Evolutionary conservation across 2,888 invertebrate genomes (phyloP), one percentile per base, ranked within the genome.

Genomic region (Xanthia icteritia): DNA sequence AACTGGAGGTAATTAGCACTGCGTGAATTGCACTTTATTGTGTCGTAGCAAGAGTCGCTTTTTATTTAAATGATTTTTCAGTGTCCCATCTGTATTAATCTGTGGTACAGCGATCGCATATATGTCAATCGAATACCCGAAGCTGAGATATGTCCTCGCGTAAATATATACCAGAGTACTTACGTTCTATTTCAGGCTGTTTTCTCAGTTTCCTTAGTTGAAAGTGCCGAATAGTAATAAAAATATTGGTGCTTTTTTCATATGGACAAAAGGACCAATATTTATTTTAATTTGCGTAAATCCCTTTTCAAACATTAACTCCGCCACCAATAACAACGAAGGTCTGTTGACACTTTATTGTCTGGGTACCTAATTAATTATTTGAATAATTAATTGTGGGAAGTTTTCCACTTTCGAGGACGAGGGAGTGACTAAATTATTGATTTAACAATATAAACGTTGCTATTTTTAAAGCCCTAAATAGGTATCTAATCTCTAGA

Each of bases 121-220:
- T 17, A 72, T 79, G 79, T 79, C 81, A 83, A 72, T 83, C 67
- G 60, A 60, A n/a, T 71, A 61, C 11, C 42, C 36, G n/a, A 39
- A 64, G 31, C 77, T 1, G 31, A 71, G 56, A 76, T 58, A 68
- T 77, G 60, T 58, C 58, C 45, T 45, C 17, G 15, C n/a, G 60
- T 61, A 83, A 63, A 79, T 61, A 60, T 60, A 20, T 60, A 54
- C 17, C 39, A 64, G 8, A 45, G 27, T 71, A 77, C 72, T 77
- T 60, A 36, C 64, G 60, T 45, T 36, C 1, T n/a, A n/a, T n/a
- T n/a, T n/a, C n/a, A n/a, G n/a, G n/a, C n/a, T n/a, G 5, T 51
- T 80, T 69, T 54, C n/a, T 58, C 23, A 31, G 27, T 48, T 63
- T 39, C 27, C 56, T 63, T 56, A 68, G 56, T 78, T 68, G 20